A percentile compares a stretch with the other conserved stretches of the same genome.
phyloP scores from a whole-genome alignment of 2,113 vertebrate genomes.

The Strix aluco region DNA sequence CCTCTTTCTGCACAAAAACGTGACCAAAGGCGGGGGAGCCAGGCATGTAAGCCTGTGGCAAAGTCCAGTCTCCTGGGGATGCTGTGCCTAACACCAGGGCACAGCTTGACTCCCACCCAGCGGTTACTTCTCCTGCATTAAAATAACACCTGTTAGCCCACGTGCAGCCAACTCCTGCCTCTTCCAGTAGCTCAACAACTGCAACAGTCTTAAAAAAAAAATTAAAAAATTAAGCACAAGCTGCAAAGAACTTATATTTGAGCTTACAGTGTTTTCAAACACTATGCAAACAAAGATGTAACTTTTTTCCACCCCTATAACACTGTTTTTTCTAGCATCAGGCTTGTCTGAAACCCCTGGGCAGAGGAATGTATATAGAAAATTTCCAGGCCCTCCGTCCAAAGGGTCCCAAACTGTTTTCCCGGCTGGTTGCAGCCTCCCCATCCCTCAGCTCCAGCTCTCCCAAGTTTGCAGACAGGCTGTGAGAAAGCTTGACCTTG shows the following conservation, averaged over 20 bases:
- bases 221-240: neutral
- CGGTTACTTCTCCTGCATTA: neutral
- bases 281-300: rapidly evolving
- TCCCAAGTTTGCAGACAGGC: neutral
- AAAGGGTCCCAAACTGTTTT: neutral
- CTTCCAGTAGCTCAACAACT: neutral
- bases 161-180: neutral
- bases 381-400: neutral
- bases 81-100: neutral
- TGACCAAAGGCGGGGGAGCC: neutral
- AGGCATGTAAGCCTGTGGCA: rapidly evolving
- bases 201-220: neutral
- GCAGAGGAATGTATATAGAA: rapidly evolving
- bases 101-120: neutral
- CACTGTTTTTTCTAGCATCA: neutral
- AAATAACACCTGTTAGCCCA: neutral
- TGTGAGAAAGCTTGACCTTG: neutral
- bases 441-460: neutral
- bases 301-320: neutral
- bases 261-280: neutral
- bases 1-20: neutral
- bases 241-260: neutral
- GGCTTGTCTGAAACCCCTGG: neutral
- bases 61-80: neutral
- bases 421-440: rapidly evolving